Percentiles rank a stretch among this genome's conserved stretches.
Evolutionary conservation across 2,888 invertebrate genomes (phyloP).

Genomic region (Diploptera punctata): DNA sequence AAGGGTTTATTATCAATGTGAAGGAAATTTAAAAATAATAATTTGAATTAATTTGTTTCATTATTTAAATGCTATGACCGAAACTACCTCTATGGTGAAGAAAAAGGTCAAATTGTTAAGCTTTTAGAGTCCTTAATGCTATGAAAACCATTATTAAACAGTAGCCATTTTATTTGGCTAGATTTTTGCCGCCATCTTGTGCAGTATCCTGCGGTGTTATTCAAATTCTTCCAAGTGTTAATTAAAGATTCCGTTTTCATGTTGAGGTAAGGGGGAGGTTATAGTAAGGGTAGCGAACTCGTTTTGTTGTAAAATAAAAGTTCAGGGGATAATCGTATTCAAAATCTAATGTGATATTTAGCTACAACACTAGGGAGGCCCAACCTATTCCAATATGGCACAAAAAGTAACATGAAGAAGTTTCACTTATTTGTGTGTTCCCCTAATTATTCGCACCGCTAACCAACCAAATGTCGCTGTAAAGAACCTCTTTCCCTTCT

Average conservation of each 20-base stretch:
- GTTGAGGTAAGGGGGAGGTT: not conserved
- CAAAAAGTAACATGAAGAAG: not conserved
- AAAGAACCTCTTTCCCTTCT: too few species aligned
- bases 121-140: too few species aligned
- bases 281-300: not conserved
- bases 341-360: constrained; percentile 20
- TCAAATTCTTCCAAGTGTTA: constrained; percentile 18
- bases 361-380: not conserved
- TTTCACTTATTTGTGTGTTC: not conserved
- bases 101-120: too few species aligned
- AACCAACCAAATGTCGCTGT: constrained; percentile 12
- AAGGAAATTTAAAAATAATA: too few species aligned
- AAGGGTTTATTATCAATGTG: too few species aligned
- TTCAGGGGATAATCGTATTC: constrained; percentile 4
- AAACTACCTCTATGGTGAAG: too few species aligned
- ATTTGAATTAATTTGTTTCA: too few species aligned
- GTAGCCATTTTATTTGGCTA: constrained; percentile 15
- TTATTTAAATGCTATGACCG: too few species aligned
- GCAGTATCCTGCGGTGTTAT: constrained; percentile 15
- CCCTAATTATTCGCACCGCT: not conserved
- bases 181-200: not conserved
- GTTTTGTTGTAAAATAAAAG: constrained; percentile 22
- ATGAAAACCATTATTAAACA: too few species aligned
- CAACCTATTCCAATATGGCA: not conserved
- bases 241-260: constrained; percentile 21